Percentiles rank a stretch among this genome's conserved stretches.
phyloP scores from a whole-genome alignment of 2,888 invertebrate genomes.

The Nysson spinosus region DNA sequence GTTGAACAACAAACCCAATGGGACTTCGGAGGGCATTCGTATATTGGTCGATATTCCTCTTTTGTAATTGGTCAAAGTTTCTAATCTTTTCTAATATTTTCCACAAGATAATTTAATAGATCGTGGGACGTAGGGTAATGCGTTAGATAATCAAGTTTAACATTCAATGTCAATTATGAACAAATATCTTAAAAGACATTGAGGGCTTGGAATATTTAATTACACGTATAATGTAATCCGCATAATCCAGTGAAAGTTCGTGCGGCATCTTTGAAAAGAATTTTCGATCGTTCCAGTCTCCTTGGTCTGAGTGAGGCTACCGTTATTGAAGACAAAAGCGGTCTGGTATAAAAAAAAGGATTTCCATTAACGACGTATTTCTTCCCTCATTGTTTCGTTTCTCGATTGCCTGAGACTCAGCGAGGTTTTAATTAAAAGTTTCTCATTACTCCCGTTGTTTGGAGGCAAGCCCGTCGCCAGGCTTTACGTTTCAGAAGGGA shows the following conservation, averaged over 20 bases:
- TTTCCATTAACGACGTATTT: slow-evolving; percentile 67
- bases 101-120: too few species aligned
- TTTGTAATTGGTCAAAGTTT: slow-evolving; percentile 19
- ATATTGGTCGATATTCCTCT: slow-evolving; percentile 24
- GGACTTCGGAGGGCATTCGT: slow-evolving; percentile 43
- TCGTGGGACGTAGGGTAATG: too few species aligned
- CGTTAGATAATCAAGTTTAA: not conserved
- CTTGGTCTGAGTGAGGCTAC: slow-evolving; percentile 9
- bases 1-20: slow-evolving; percentile 59
- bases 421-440: slow-evolving; percentile 73
- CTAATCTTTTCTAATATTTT: slow-evolving; percentile 1
- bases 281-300: slow-evolving; percentile 37
- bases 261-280: slow-evolving; percentile 31
- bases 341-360: slow-evolving; percentile 47
- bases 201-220: slow-evolving; percentile 9
- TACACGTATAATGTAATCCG: slow-evolving; percentile 14
- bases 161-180: not conserved
- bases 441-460: slow-evolving; percentile 72
- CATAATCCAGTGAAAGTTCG: slow-evolving; percentile 14
- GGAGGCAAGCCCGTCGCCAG: slow-evolving; percentile 55
- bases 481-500: slow-evolving; percentile 63
- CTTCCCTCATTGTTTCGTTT: slow-evolving; percentile 61
- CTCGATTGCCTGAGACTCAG: slow-evolving; percentile 60
- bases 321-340: slow-evolving; percentile 51
- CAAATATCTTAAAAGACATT: not conserved